These are phyloP conservation scores for Tupiocoris notatus DNA, from an alignment of 2,888 invertebrate species.

Conservation along the genomic window DNA sequence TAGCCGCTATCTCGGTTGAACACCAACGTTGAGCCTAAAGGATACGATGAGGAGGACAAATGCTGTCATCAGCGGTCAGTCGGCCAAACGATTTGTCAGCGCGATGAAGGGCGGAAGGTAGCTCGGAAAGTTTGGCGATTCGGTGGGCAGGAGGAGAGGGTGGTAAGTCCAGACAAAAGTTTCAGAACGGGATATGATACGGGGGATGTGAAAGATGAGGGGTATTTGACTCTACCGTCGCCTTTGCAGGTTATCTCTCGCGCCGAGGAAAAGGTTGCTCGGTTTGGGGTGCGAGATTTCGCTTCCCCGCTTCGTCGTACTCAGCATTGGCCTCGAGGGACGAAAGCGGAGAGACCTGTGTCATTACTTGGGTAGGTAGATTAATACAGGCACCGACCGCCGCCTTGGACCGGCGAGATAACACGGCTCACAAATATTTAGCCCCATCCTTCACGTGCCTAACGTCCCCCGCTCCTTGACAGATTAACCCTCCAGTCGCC, in stretches of 20 bases:
- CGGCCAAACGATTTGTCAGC: slow-evolving; percentile 33
- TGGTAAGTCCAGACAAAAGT: neutral
- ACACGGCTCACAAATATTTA: slow-evolving; percentile 44
- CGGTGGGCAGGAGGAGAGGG: neutral
- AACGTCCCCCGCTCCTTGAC: slow-evolving; percentile 24
- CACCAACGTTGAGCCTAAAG: neutral
- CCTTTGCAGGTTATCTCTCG: neutral
- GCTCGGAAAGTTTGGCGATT: neutral
- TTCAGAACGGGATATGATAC: neutral
- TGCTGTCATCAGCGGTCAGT: slow-evolving; percentile 14
- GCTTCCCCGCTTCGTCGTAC: slow-evolving; percentile 3
- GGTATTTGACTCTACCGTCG: neutral
- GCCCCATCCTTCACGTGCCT: slow-evolving; percentile 32
- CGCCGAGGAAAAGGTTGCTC: neutral
- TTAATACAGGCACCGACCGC: slow-evolving; percentile 25
- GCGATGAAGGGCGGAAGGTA: neutral
- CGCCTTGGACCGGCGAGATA: slow-evolving; percentile 43
- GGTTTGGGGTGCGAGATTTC: neutral
- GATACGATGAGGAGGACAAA: slow-evolving; percentile 7
- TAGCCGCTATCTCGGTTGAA: neutral
- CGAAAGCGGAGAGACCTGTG: slow-evolving; percentile 24
- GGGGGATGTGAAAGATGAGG: neutral
- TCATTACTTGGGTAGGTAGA: slow-evolving; percentile 39
- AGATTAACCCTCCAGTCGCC: slow-evolving; percentile 25
- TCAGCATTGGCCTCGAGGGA: slow-evolving; percentile 18